phyloP scores from a whole-genome alignment of 2,888 invertebrate species.

The Drosophila meridionalis region DNA sequence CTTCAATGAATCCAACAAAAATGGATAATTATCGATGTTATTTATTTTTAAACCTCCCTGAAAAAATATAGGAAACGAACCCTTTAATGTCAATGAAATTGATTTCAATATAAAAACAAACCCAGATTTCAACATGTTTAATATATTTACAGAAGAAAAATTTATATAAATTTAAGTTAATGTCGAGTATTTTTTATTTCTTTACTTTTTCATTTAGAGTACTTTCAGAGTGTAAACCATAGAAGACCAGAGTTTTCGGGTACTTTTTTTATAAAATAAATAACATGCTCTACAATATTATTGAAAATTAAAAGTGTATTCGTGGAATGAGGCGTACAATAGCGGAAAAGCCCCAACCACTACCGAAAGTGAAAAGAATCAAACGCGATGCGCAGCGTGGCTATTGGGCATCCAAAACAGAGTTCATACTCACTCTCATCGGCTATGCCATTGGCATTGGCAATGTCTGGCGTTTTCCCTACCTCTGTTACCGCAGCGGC shows the following conservation, averaged over 20 bases:
- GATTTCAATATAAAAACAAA: background rate
- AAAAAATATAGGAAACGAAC: background rate
- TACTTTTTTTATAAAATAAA: background rate
- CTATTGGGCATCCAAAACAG: conserved; percentile 90
- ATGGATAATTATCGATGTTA: too few species aligned
- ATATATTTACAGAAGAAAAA: background rate
- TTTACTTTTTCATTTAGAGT: background rate
- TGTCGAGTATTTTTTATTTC: too few species aligned
- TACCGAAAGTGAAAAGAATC: conserved; percentile 40
- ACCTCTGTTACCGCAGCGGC: conserved; percentile 93
- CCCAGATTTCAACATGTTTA: background rate
- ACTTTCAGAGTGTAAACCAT: too few species aligned
- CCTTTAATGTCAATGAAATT: conserved; percentile 4
- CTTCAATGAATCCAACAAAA: background rate
- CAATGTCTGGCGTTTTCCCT: conserved; percentile 95
- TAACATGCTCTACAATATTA: background rate
- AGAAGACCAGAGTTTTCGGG: background rate
- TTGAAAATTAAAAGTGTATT: background rate
- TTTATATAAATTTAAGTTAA: background rate
- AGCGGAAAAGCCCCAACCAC: background rate
- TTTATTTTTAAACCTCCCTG: background rate
- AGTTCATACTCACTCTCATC: conserved; percentile 92
- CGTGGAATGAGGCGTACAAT: conserved; percentile 13
- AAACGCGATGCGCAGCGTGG: conserved; percentile 85
- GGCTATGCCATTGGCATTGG: conserved; percentile 95